phyloP scores from a whole-genome alignment of 2,797 vertebrate genomes.

The Meriones psammophilus region DNA sequence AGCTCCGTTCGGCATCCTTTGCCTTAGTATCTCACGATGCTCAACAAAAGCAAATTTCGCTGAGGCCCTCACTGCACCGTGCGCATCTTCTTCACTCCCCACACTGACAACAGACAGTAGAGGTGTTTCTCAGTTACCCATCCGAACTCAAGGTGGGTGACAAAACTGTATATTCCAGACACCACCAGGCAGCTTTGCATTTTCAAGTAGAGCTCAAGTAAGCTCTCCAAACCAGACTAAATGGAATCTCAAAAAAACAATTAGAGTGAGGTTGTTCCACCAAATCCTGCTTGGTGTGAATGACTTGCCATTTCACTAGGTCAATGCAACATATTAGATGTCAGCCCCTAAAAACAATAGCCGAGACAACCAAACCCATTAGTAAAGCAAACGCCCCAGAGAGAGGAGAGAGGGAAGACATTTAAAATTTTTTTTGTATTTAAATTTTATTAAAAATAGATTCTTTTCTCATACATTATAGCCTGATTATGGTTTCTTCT shows the following conservation, averaged over 20 bases:
- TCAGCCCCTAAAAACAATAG: conserved; percentile 1
- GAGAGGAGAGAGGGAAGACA: not conserved
- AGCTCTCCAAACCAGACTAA: conserved; percentile 18
- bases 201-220: conserved; percentile 45
- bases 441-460: not conserved
- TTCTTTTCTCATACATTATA: not conserved
- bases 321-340: not conserved
- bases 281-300: not conserved
- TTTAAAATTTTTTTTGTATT: not conserved
- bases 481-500: not conserved
- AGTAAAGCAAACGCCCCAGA: not conserved
- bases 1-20: not conserved
- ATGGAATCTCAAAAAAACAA: not conserved
- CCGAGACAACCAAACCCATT: not conserved
- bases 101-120: conserved; percentile 48
- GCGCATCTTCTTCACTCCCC: conserved; percentile 64
- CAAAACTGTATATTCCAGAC: conserved; percentile 17
- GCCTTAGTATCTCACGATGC: not conserved
- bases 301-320: not conserved
- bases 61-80: not conserved
- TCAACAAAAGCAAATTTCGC: conserved; percentile 45
- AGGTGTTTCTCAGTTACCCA: conserved; percentile 42
- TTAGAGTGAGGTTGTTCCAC: not conserved
- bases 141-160: conserved; percentile 45
- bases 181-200: not conserved